Base-by-base conservation (phyloP, 2,113 vertebrate species). In the Pholis gunnellus region DNA sequence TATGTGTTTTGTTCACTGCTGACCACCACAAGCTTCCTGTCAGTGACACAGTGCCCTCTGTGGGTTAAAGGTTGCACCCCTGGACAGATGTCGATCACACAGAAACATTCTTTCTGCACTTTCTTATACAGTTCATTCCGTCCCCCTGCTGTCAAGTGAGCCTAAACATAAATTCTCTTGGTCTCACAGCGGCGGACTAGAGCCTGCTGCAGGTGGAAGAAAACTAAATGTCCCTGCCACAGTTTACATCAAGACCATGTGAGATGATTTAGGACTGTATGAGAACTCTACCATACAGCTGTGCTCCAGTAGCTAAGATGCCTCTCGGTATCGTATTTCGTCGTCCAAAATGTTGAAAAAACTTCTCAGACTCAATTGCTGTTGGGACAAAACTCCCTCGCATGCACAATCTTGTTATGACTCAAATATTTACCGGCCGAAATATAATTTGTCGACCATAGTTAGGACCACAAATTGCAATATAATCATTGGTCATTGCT, bases 51-150 rank as follows among this genome's bases (percentile, higher is more conserved):
- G 61, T 59, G 52, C 31, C 63, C 15, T 74, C 52, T 38, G 52
- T 1, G 13, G 84, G 81, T 93, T 56, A 89, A 79, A 89, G 83
- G 74, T 91, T 81, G 70, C 38, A 57, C 72, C n/a, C 17, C 82
- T 67, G 48, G 86, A 64, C 68, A 78, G 40, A 83, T 87, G 88
- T 73, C 2, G 5, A 74, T 78, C 64, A 8, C 56, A 42, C 46
- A 66, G 25, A 20, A 20, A 70, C 3, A 65, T 68, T 66, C 70
- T 27, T 63, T 60, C 48, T 61, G 11, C 66, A 75, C 40, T n/a
- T 74, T 29, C 15, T 29, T 65, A 63, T 9, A 9, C 10, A 40
- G 17, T 48, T 73, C 64, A 38, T 71, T 46, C 48, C 10, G 13
- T 46, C 18, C 14, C 9, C 34, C 52, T 44, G 61, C 68, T 63